phyloP scores from a whole-genome alignment of 2,888 invertebrate genomes.

The Apamea anceps region DNA sequence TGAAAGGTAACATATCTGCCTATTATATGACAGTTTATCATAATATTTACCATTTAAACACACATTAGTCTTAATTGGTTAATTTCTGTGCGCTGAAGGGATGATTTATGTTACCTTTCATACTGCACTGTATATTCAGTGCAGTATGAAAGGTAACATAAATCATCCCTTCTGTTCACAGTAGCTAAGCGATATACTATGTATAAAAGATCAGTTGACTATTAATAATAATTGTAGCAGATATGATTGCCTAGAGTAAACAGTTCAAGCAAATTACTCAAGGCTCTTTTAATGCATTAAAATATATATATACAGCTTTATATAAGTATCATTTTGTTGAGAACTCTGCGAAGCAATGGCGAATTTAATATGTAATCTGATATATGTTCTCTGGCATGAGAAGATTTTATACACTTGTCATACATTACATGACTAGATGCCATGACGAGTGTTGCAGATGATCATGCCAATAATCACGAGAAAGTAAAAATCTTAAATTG shows the following conservation, averaged over 20 bases:
- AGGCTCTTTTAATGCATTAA: neutral
- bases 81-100: no score
- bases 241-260: neutral
- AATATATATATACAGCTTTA: conserved; percentile 2
- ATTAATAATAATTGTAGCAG: conserved; percentile 6
- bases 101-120: no score
- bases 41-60: neutral
- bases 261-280: neutral
- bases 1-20: neutral
- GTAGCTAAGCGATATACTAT: conserved; percentile 1
- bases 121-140: no score
- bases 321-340: neutral
- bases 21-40: neutral
- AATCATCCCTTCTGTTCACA: neutral
- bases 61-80: neutral
- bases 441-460: neutral
- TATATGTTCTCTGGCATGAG: conserved; percentile 6
- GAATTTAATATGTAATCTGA: conserved; percentile 44
- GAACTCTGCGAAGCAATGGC: conserved; percentile 46
- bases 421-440: neutral
- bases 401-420: conserved; percentile 5
- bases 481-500: neutral
- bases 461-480: neutral
- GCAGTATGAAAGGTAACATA: neutral
- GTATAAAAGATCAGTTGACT: neutral